These are phyloP conservation scores for Carduelis carduelis DNA, from an alignment of 2,797 vertebrate genomes.

Conservation along the genomic window DNA sequence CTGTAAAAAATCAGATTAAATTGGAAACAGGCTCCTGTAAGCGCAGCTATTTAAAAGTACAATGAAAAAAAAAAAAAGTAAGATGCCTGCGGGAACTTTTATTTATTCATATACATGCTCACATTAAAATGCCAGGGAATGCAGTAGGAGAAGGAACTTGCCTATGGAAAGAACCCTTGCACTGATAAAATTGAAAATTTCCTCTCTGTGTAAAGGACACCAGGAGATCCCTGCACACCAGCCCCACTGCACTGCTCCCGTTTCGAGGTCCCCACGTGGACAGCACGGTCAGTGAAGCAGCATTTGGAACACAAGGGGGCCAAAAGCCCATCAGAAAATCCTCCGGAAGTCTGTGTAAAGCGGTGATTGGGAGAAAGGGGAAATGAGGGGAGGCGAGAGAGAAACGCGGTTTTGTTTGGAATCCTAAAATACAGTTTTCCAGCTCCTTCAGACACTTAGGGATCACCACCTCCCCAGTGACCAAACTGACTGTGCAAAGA, in stretches of 20 bases:
- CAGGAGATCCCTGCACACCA: neutral
- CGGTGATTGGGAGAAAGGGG: neutral
- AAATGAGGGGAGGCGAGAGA: neutral
- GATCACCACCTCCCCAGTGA: neutral
- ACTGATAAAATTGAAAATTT: neutral
- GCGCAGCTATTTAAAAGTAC: neutral
- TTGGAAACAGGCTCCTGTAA: neutral
- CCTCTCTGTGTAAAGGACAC: neutral
- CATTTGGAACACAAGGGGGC: neutral
- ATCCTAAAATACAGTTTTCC: neutral
- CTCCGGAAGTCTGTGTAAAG: neutral
- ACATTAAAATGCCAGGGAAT: neutral
- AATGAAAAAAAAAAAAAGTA: neutral
- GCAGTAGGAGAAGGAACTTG: neutral
- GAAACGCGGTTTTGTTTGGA: neutral
- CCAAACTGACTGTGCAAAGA: neutral
- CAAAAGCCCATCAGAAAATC: constrained; percentile 18
- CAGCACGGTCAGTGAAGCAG: neutral
- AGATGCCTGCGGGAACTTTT: neutral
- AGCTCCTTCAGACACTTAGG: neutral
- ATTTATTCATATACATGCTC: constrained; percentile 2
- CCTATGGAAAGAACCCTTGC: neutral
- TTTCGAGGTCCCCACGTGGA: neutral
- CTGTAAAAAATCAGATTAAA: neutral
- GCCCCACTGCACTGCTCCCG: neutral